Evolutionary conservation across 2,113 vertebrate genomes (phyloP).

Genomic region (Gymnarchus niloticus): DNA sequence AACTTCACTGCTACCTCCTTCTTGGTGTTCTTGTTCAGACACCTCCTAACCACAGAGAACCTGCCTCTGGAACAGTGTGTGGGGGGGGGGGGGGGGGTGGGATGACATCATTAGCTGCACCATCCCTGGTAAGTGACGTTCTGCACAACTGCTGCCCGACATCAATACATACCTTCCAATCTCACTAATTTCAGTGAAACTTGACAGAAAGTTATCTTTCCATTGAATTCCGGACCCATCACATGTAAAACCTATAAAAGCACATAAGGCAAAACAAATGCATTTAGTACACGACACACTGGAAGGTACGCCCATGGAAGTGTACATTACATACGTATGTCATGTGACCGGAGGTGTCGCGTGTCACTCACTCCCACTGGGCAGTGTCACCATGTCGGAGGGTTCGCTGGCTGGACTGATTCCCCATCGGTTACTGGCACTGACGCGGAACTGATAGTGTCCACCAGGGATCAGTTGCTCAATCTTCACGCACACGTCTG

Average conservation of each 20-base stretch:
- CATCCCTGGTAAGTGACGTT: neutral
- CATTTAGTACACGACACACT: neutral
- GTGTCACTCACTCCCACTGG: slow-evolving; percentile 73
- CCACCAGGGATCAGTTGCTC: slow-evolving; percentile 86
- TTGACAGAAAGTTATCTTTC: slow-evolving; percentile 91
- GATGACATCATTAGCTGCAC: neutral
- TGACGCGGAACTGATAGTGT: slow-evolving; percentile 92
- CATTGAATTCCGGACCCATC: slow-evolving; percentile 84
- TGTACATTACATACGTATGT: neutral
- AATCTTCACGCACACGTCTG: slow-evolving; percentile 88
- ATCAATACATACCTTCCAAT: slow-evolving; percentile 80
- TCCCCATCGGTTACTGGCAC: slow-evolving; percentile 95
- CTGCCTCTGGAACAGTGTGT: slow-evolving; percentile 68
- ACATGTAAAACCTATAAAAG: slow-evolving; percentile 62
- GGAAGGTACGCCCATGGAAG: neutral
- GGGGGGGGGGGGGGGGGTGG: neutral
- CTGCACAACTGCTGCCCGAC: neutral
- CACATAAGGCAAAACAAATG: slow-evolving; percentile 11
- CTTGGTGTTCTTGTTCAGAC: slow-evolving; percentile 81
- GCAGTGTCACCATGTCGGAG: slow-evolving; percentile 83
- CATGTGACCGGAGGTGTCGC: neutral
- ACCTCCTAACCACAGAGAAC: slow-evolving; percentile 92
- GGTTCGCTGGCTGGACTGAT: slow-evolving; percentile 86
- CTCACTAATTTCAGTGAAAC: slow-evolving; percentile 83
- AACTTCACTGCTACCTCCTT: slow-evolving; percentile 95